Base-by-base conservation (phyloP, 2,797 vertebrate species). In the Lepilemur septentrionalis region DNA sequence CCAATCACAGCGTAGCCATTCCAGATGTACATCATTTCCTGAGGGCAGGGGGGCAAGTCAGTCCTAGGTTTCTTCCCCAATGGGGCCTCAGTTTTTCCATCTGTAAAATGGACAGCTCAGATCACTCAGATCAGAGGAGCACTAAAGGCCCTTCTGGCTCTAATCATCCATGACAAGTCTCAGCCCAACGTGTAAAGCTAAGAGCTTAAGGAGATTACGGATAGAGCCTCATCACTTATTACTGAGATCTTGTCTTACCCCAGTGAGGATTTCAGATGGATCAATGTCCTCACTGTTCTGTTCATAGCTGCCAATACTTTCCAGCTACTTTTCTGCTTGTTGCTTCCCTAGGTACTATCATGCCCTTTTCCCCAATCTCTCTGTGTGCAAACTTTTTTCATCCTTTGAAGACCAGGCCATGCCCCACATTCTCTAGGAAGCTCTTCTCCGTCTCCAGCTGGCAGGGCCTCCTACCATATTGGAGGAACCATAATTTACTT, bases 1-100 rank as follows among this genome's bases (percentile, higher is more conserved):
- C 99, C 99, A 88, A 99, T 99, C 97, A 99, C 99, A 59, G 99
- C 99, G 0, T 99, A 99, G 95, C 99, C 99, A 17, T 99, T 99
- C 99, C 99, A 99, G 98, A 99, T 99, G 98, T 99, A 99, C 99
- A 99, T 99, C 99, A 99, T 99, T 98, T 99, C 99, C 99, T 99
- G 98, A 73, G 67, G 96, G 83, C 12, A 88, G 57, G 76, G n/a
- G 69, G 59, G 55, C 52, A 95, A 94, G 50, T 96, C 75, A 96
- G 76, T 46, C 80, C 85, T 41, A 57, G 43, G 28, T 35, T 41
- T 79, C 75, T 80, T 59, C 30, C 81, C 85, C 52, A 52, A 7
- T 89, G 72, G 80, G 59, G 80, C 59, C 72, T 96, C 70, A 57
- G 46, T 76, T 95, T 95, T 94, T 70, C 88, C 55, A 69, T 83